Base-by-base conservation (phyloP, 2,113 vertebrate species). In the Centrocercus urophasianus region DNA sequence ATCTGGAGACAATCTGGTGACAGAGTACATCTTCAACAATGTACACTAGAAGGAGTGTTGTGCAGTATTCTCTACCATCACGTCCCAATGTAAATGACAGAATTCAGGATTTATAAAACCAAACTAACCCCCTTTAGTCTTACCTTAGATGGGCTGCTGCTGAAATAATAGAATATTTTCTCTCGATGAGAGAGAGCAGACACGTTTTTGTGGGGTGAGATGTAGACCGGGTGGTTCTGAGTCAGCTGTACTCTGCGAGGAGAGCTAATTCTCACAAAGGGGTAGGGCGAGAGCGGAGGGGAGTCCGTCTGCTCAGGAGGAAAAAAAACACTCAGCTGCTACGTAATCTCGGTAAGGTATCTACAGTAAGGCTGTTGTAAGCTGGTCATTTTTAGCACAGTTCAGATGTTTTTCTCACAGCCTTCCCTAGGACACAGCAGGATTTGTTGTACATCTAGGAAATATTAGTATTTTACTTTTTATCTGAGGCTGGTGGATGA, bases 121-220 rank as follows among this genome's bases (percentile, higher is more conserved):
- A 17, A 69, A 69, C 2, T 12, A 6, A 38, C 70, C 43, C 20
- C 7, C 40, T 71, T 32, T 4, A 14, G 69, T 36, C 98, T 98
- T 85, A 99, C 99, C 95, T 99, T 98, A 1, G 98, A 98, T 6
- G 99, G 99, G 94, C 99, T 99, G 94, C 97, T 98, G 97, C 98
- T 98, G 97, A 99, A 98, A 94, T 98, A 99, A 94, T 99, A 99
- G 94, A 97, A 98, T 64, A 99, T 99, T 93, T 98, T 99, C 67
- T 99, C 98, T 7, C 97, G 96, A 27, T 98, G 98, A 73, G 98
- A 97, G 47, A 98, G 94, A 25, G 95, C 27, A 5, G 97, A 69
- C 94, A 98, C 97, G 0, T 96, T 98, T 86, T 98, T 98, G 96
- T 99, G 99, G 2, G 99, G 99, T 0, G 98, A 99, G 89, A 99